phyloP scores from a whole-genome alignment of 2,113 vertebrate species.

The Blennius ocellaris region DNA sequence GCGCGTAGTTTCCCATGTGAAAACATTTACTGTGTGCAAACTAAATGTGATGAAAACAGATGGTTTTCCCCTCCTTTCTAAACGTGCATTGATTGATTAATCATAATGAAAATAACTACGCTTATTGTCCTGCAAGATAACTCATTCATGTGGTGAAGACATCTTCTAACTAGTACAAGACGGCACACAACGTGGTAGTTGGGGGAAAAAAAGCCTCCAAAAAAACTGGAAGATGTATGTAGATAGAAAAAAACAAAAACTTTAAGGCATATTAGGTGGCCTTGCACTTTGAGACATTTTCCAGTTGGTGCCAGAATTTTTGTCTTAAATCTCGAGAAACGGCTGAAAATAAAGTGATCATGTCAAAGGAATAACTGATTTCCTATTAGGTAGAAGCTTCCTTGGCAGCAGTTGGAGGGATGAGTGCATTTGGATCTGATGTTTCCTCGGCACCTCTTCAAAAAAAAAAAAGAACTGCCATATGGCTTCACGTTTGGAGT shows the following conservation, averaged over 20 bases:
- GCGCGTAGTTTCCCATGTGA: background rate
- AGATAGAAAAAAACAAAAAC: no score
- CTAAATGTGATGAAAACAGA: background rate
- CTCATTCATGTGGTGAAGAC: no score
- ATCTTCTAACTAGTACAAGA: no score
- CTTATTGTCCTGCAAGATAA: no score
- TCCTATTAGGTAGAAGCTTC: background rate
- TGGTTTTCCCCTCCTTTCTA: background rate
- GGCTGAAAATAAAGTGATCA: background rate
- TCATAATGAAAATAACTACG: no score
- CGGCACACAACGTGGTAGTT: no score
- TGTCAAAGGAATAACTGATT: background rate
- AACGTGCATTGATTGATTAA: no score
- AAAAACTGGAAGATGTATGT: no score
- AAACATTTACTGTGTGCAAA: conserved; percentile 2
- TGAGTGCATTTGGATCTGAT: background rate
- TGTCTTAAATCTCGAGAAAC: background rate
- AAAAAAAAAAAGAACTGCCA: background rate
- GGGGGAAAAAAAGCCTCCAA: no score
- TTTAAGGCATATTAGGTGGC: no score
- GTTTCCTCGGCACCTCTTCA: background rate
- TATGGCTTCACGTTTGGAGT: background rate
- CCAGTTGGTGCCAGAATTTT: no score
- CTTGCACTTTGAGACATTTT: no score
- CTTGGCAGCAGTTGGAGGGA: background rate